A percentile compares a stretch with the other conserved stretches of the same genome.
These are phyloP conservation scores for Scomber japonicus DNA, from an alignment of 2,113 vertebrate species.

Conservation along the genomic window DNA sequence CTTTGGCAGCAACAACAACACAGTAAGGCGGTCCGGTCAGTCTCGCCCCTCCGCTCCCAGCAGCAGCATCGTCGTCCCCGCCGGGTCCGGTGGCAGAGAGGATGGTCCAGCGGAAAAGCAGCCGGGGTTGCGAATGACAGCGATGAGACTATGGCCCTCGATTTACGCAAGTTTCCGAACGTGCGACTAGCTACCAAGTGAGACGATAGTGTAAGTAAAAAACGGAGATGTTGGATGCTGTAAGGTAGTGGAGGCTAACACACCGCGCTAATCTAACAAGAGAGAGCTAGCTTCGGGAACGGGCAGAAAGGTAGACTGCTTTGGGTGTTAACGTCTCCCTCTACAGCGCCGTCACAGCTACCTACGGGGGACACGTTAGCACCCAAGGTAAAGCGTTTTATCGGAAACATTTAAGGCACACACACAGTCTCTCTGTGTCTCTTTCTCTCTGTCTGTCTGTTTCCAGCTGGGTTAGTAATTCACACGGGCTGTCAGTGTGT, in stretches of 20 bases:
- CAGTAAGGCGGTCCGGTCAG: constrained; percentile 41
- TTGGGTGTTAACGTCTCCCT: constrained; percentile 52
- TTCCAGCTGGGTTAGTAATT: constrained; percentile 11
- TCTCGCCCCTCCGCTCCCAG: constrained; percentile 57
- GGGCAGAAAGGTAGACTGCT: constrained; percentile 23
- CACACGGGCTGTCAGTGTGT: constrained; percentile 55
- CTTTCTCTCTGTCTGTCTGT: no score
- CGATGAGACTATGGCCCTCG: constrained; percentile 53
- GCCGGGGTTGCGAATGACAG: constrained; percentile 65
- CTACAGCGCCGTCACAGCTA: background rate
- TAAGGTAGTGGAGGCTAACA: constrained; percentile 60
- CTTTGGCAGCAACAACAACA: constrained; percentile 78
- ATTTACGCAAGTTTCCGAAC: constrained; percentile 43
- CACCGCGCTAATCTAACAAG: constrained; percentile 54
- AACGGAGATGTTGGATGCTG: constrained; percentile 17
- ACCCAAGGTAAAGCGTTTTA: background rate
- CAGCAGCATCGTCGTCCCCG: constrained; percentile 30
- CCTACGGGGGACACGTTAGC: background rate
- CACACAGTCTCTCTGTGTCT: background rate
- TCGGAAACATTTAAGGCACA: constrained; percentile 1
- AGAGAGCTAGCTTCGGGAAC: constrained; percentile 53
- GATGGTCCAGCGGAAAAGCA: constrained; percentile 67
- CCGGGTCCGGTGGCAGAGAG: constrained; percentile 67
- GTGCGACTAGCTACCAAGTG: constrained; percentile 58
- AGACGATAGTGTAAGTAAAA: constrained; percentile 69